Percentiles rank a stretch among this genome's conserved stretches.
phyloP scores from a whole-genome alignment of 2,797 vertebrate genomes.

The Alauda arvensis region DNA sequence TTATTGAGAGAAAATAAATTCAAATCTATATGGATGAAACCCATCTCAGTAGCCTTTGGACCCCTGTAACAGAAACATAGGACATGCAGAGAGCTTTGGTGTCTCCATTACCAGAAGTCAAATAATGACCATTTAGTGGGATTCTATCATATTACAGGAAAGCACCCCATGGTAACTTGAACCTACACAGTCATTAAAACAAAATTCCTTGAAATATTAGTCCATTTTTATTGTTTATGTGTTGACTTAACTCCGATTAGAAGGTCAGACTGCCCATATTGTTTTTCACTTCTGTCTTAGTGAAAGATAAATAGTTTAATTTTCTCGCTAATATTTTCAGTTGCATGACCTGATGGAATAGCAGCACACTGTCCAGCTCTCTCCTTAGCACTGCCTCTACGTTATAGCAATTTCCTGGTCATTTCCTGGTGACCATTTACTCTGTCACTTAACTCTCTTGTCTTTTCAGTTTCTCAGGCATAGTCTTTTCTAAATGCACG shows the following conservation, averaged over 20 bases:
- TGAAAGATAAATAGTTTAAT: slow-evolving; percentile 8
- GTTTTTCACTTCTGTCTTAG: not conserved
- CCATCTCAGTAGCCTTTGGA: not conserved
- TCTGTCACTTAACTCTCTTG: not conserved
- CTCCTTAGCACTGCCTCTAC: not conserved
- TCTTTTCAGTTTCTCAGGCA: not conserved
- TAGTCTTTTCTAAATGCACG: not conserved
- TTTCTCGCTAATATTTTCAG: slow-evolving; percentile 14
- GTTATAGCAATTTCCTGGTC: not conserved
- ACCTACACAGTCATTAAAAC: not conserved
- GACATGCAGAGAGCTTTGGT: not conserved
- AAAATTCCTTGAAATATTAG: slow-evolving; percentile 33
- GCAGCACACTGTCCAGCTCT: not conserved
- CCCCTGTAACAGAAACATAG: not conserved
- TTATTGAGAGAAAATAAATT: not conserved
- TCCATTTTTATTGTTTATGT: slow-evolving; percentile 18
- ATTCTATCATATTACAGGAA: slow-evolving; percentile 27
- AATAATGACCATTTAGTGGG: not conserved
- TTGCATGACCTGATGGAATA: not conserved
- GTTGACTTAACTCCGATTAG: slow-evolving; percentile 26
- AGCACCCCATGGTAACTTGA: slow-evolving; percentile 21
- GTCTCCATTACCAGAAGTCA: slow-evolving; percentile 2
- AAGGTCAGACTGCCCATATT: slow-evolving; percentile 12
- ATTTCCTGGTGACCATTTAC: slow-evolving; percentile 5
- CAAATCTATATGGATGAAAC: not conserved